Base-by-base conservation (phyloP, 2,888 invertebrate species). In the Drosophila trichaetosa region DNA sequence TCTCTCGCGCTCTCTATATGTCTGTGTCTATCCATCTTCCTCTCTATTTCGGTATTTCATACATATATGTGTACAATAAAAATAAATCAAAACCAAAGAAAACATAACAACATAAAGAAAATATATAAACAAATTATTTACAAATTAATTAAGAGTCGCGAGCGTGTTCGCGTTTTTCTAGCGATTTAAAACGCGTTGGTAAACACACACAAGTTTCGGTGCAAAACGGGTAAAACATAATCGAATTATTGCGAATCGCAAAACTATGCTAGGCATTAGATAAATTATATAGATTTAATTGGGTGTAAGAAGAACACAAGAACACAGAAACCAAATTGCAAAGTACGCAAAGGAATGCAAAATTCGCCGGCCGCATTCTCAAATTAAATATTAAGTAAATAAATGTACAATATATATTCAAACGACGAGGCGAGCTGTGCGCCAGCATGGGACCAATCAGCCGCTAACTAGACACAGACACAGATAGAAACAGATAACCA, bases 201-300 rank as follows among this genome's bases (percentile, higher is more conserved):
- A 75, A 54, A 69, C 16, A 69, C 74, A 90, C 91, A 89, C 91
- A 91, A 91, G 91, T 91, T 91, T 91, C 91, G 91, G 91, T 86
- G 79, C 82, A 90, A 91, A 91, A 91, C 91, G 87, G 89, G 87
- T 85, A 88, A 79, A 57, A 70, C 73, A 82, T 75, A 80, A 85
- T 78, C 80, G 73, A 76, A 79, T 64, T 66, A 73, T 70, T 78
- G 82, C 80, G 42, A 83, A 71, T 72, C 56, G 79, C 75, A 78
- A 77, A 69, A 73, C 69, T 79, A 85, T 79, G 79, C 74, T 79
- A 81, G 73, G 77, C 66, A 79, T 73, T 81, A 89, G 73, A 75
- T 87, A 89, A 86, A 80, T 87, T 80, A 79, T 70, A 76, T 80
- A 89, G 78, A 66, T 49, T 83, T 76, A 73, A 81, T 78, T 79